phyloP scores from a whole-genome alignment of 2,888 invertebrate genomes.

The Eilema griseolum region DNA sequence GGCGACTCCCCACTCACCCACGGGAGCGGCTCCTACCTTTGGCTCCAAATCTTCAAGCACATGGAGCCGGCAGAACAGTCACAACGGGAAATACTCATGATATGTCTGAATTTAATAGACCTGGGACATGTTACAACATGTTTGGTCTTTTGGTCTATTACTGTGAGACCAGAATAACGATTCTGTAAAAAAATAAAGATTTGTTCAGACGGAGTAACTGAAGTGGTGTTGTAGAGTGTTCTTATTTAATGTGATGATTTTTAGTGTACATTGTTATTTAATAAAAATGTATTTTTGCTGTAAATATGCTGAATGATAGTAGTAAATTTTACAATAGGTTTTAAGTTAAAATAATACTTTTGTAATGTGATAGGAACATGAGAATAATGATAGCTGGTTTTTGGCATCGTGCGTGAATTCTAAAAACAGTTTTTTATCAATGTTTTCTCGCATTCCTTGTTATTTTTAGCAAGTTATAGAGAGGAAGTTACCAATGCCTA shows the following conservation, averaged over 20 bases:
- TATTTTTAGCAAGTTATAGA: neutral
- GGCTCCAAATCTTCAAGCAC: conserved; percentile 54
- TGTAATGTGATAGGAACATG: neutral
- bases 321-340: neutral
- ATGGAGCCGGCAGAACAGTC: conserved; percentile 74
- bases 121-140: conserved; percentile 23
- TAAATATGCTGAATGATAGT: neutral
- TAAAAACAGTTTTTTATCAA: neutral
- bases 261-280: neutral
- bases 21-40: conserved; percentile 62
- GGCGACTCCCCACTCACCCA: conserved; percentile 68
- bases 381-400: neutral
- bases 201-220: conserved; percentile 12
- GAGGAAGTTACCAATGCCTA: neutral
- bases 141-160: conserved; percentile 26
- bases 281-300: neutral
- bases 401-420: neutral
- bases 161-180: conserved; percentile 20
- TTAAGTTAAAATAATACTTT: neutral
- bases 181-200: conserved; percentile 9
- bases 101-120: conserved; percentile 6
- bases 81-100: conserved; percentile 71
- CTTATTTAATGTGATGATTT: neutral
- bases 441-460: neutral
- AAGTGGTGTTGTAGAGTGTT: neutral